A percentile compares a stretch with the other conserved stretches of the same genome.
phyloP scores from a whole-genome alignment of 1,140 invertebrate genomes.

The Rhopalosiphum padi region DNA sequence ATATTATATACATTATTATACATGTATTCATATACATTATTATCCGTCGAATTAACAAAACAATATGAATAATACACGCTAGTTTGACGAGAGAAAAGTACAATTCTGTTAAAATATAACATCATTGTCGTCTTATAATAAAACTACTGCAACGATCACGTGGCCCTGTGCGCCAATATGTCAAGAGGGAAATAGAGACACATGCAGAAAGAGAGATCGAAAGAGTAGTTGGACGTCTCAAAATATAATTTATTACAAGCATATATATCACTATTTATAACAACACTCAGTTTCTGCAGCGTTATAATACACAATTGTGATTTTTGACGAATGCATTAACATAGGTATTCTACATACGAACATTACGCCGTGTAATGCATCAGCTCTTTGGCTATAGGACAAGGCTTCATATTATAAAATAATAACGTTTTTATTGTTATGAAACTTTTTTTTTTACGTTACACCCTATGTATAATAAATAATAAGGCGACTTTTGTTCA shows the following conservation, averaged over 20 bases:
- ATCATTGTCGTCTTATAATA: background rate
- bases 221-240: background rate
- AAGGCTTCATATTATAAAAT: background rate
- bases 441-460: background rate
- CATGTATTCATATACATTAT: background rate
- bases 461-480: background rate
- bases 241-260: background rate
- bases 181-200: background rate
- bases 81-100: background rate
- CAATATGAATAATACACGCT: background rate
- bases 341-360: background rate
- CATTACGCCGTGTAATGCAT: background rate
- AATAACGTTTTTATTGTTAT: constrained; percentile 8
- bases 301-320: background rate
- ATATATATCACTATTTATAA: constrained; percentile 20
- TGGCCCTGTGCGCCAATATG: background rate
- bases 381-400: background rate
- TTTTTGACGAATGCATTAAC: background rate
- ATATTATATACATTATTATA: background rate
- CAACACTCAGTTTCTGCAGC: background rate
- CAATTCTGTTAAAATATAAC: background rate
- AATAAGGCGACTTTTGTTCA: background rate
- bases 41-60: background rate
- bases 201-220: background rate
- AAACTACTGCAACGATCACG: background rate